Base-by-base conservation (phyloP, 2,797 vertebrate species). In the Coracias cyanogaster region DNA sequence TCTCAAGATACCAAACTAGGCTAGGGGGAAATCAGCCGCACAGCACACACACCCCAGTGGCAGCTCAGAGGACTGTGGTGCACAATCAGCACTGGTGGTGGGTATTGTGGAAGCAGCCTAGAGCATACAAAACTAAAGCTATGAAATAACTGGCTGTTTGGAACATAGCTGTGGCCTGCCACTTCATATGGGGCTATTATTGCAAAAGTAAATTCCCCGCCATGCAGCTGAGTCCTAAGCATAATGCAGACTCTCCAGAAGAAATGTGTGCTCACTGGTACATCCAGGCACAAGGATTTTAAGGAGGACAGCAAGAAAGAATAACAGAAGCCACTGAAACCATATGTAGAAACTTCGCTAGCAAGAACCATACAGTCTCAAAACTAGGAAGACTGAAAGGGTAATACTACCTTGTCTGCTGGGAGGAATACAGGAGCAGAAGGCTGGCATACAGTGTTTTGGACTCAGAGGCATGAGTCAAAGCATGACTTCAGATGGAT, bases 101-200 rank as follows among this genome's bases (percentile, higher is more conserved):
- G 19, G 12, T 15, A 6, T 65, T 54, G 31, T 82, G 28, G 79
- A 73, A 86, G 71, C 67, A 89, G 41, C 18, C 49, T 28, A 43
- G 13, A 51, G 33, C 37, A 49, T 2, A 18, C 31, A 29, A 21
- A 90, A 77, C 24, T 33, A 43, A 81, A 83, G 43, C 43, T 43
- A 5, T 15, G 29, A 61, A 62, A 10, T 21, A 90, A 45, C 33
- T 46, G 12, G 6, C 18, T 45, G 37, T 19, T 18, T 61, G 31
- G 46, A 33, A 70, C 0, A 0, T 16, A 52, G 51, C 51, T 69
- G 39, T 48, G n/a, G 24, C 22, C 46, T 85, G 43, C 8, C 43
- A 14, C 37, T 80, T 61, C 54, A 8, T 10, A 14, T 1, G 61
- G 39, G 84, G 48, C 33, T 17, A 26, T 41, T 73, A 46, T 12